A percentile compares a stretch with the other conserved stretches of the same genome.
Conservation (phyloP, 2,113 vertebrate species). For the Salvelinus alpinus region DNA sequence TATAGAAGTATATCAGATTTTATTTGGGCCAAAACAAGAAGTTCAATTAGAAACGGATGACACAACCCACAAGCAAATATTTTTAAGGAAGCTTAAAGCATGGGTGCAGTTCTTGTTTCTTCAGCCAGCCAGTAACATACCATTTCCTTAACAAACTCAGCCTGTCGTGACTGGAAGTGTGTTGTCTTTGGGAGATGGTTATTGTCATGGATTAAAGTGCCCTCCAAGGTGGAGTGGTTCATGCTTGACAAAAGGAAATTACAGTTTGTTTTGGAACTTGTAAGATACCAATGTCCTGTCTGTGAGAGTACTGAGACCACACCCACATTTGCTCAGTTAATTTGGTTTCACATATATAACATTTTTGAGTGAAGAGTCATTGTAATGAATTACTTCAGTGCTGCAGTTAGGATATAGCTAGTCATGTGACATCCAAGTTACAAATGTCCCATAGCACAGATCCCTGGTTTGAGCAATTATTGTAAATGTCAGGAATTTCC, state of each 20-base stretch:
- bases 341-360: not conserved
- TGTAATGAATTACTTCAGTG: not conserved
- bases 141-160: slow-evolving; percentile 34
- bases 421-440: not conserved
- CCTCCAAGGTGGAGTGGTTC: not conserved
- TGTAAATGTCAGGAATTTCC: not conserved
- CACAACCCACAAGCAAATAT: not conserved
- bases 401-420: not conserved
- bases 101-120: slow-evolving; percentile 27
- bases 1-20: not conserved
- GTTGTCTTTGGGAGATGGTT: not conserved
- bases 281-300: not conserved
- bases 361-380: not conserved
- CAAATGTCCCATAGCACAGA: not conserved
- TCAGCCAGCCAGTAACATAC: slow-evolving; percentile 7
- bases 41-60: slow-evolving; percentile 13
- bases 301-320: not conserved
- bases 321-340: not conserved
- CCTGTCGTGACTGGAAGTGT: not conserved
- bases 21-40: not conserved
- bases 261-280: slow-evolving; percentile 3
- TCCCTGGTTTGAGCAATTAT: not conserved
- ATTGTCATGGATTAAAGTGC: not conserved
- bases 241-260: slow-evolving; percentile 3
- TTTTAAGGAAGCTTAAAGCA: slow-evolving; percentile 41